Percentiles rank a stretch among this genome's conserved stretches.
Conservation (phyloP, 30 jellyfish, hydroid and myxozoan genomes). For the Aurelia sp. region DNA sequence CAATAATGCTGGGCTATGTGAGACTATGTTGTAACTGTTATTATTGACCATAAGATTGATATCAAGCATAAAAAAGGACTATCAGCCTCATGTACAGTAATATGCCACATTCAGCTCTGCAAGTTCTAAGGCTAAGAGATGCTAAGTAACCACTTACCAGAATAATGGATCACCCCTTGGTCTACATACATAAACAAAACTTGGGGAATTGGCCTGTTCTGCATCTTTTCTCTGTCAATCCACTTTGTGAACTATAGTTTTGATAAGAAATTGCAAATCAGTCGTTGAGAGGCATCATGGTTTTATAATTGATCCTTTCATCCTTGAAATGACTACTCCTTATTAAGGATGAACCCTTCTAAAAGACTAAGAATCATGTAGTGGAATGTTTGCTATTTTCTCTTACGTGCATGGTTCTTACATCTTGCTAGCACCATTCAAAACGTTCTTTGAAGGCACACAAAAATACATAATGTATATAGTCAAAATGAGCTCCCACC, state of each 20-base stretch:
- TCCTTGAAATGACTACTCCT: neutral
- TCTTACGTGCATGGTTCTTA: too few relatives aligned
- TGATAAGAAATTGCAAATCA: conserved; percentile 1
- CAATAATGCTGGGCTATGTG: too few relatives aligned
- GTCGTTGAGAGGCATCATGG: neutral
- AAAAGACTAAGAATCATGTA: neutral
- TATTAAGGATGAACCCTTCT: too few relatives aligned
- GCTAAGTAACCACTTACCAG: conserved; percentile 3
- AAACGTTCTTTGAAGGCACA: too few relatives aligned
- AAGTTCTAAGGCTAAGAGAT: neutral
- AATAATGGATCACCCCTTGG: conserved; percentile 7
- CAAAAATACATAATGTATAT: too few relatives aligned
- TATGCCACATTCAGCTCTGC: neutral
- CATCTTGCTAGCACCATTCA: too few relatives aligned
- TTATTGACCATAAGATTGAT: neutral
- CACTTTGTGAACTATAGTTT: neutral
- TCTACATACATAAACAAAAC: conserved; percentile 1
- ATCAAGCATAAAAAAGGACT: neutral
- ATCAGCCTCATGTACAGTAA: neutral
- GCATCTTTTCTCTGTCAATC: conserved; percentile 11
- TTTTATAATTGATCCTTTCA: neutral
- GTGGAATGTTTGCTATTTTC: too few relatives aligned
- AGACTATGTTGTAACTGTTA: neutral
- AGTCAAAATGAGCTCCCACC: too few relatives aligned
- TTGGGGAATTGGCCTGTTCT: conserved; percentile 14